phyloP scores from a whole-genome alignment of 2,113 vertebrate genomes.

The Isichthys henryi region DNA sequence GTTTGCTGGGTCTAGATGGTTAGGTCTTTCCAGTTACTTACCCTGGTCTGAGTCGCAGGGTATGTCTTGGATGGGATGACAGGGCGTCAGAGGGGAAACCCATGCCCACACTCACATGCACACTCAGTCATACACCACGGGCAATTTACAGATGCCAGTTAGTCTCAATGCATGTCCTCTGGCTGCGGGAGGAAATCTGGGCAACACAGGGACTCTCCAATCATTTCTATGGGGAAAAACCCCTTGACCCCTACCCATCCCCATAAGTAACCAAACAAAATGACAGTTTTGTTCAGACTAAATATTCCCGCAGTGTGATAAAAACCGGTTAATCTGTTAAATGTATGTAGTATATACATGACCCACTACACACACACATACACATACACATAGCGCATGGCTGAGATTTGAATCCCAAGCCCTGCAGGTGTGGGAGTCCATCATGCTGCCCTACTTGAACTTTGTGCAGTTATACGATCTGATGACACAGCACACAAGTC shows the following conservation, averaged over 20 bases:
- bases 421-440: neutral
- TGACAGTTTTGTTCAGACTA: neutral
- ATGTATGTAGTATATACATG: neutral
- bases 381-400: neutral
- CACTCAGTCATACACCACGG: neutral
- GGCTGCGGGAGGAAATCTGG: neutral
- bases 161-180: neutral
- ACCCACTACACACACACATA: neutral
- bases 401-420: neutral
- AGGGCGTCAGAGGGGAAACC: neutral
- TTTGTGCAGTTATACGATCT: neutral
- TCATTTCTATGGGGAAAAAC: neutral
- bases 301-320: neutral
- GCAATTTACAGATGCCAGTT: neutral
- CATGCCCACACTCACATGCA: neutral
- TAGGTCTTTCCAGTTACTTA: neutral
- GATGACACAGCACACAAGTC: neutral
- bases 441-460: neutral
- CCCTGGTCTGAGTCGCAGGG: neutral
- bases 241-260: neutral
- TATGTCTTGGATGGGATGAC: neutral
- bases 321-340: neutral
- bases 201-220: neutral
- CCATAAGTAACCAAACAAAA: neutral
- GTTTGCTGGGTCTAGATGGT: neutral